Conservation (phyloP, 2,888 invertebrate species). For the Brassicogethes aeneus region DNA sequence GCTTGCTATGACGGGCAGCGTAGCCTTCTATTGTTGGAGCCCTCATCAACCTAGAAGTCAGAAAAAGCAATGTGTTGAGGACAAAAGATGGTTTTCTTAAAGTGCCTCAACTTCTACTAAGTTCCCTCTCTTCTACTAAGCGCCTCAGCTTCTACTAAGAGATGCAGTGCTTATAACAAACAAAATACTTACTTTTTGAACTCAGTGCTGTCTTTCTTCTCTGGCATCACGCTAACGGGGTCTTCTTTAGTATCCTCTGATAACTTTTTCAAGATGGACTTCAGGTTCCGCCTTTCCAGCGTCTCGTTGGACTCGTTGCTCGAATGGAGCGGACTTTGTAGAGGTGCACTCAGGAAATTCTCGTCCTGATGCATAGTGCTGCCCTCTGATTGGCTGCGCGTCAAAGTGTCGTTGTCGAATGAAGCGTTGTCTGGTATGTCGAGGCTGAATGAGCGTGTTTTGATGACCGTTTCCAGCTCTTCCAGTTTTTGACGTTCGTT, state of each 20-base stretch:
- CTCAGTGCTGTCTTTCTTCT: slow-evolving; percentile 45
- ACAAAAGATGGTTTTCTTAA: no score
- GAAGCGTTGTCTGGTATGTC: slow-evolving; percentile 50
- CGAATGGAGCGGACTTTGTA: slow-evolving; percentile 36
- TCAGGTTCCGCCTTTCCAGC: slow-evolving; percentile 67
- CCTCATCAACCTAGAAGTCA: slow-evolving; percentile 49
- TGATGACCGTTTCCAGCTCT: slow-evolving; percentile 68
- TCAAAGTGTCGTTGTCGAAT: slow-evolving; percentile 44
- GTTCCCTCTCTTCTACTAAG: no score
- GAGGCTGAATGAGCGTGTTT: slow-evolving; percentile 70
- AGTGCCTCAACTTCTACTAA: no score
- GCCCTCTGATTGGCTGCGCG: slow-evolving; percentile 73
- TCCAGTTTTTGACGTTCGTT: slow-evolving; percentile 82
- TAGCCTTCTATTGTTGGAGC: slow-evolving; percentile 84
- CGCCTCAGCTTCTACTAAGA: no score
- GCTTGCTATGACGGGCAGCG: slow-evolving; percentile 78
- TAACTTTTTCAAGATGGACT: slow-evolving; percentile 77
- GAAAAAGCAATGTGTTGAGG: no score
- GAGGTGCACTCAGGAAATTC: slow-evolving; percentile 25
- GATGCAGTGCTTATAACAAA: no score
- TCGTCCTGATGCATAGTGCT: slow-evolving; percentile 56
- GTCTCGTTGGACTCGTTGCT: slow-evolving; percentile 74
- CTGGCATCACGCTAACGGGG: slow-evolving; percentile 21
- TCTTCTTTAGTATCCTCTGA: slow-evolving; percentile 51
- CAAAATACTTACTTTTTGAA: slow-evolving; percentile 43